Evolutionary conservation across 92 coral and sea anemone species (phyloP), one percentile per base, ranked within the genome.

Genomic region (Virgularia gustaviana): DNA sequence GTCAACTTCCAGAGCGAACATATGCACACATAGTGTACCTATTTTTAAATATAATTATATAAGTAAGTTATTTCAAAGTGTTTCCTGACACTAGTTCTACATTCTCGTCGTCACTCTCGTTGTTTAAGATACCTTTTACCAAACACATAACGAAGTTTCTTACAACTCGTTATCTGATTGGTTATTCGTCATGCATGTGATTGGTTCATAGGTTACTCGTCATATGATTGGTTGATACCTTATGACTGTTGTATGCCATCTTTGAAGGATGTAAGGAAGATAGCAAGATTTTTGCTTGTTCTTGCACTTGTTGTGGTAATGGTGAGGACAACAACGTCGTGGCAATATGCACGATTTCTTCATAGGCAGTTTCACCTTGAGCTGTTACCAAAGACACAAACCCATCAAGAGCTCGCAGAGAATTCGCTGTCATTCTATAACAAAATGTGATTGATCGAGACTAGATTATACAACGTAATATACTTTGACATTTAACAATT

Each of bases 211-310:
- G n/a, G n/a, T n/a, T n/a, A n/a, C n/a, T n/a, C n/a, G n/a, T n/a
- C n/a, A n/a, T n/a, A n/a, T n/a, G n/a, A n/a, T n/a, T n/a, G n/a
- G n/a, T n/a, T n/a, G n/a, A 43, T 57, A 92, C 98, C 94, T 92
- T 92, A 70, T 92, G 98, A 65, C 88, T 89, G 70, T 92, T 91
- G 78, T 84, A 92, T 1, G 86, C 87, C 53, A 73, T 58, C 47
- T 89, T 92, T 9, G 96, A 83, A 0, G 98, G 98, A 62, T 92
- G 98, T 33, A 92, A 73, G 20, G 98, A 85, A 22, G 96, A 92
- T 11, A 92, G 94, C 11, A 92, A 49, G 12, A 88, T 73, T 80
- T 89, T 88, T 15, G 98, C 96, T 75, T 92, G 96, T 23, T 89
- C 86, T 70, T 89, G 98, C 43, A 91, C 82, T 41, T 83, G 83